phyloP scores from a whole-genome alignment of 2,797 vertebrate species.

The Sciaenops ocellatus region DNA sequence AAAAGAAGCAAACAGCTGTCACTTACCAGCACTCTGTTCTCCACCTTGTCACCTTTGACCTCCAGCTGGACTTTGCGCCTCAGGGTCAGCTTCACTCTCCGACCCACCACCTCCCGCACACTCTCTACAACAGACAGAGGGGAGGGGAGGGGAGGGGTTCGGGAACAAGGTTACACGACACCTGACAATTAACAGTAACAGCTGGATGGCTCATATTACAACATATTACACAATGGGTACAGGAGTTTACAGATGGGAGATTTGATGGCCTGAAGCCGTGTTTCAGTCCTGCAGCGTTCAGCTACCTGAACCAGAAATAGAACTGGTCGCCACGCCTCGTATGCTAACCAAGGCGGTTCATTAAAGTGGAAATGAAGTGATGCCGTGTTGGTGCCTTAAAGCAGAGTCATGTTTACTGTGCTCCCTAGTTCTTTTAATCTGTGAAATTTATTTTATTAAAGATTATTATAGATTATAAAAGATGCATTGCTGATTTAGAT shows the following conservation, averaged over 20 bases:
- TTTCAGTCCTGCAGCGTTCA: neutral
- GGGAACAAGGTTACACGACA: slow-evolving; percentile 6
- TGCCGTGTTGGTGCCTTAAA: neutral
- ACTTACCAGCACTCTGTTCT: slow-evolving; percentile 94
- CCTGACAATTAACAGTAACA: neutral
- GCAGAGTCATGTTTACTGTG: neutral
- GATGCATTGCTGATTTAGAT: neutral
- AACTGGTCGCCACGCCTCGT: neutral
- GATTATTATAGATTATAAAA: no score
- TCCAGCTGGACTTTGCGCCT: slow-evolving; percentile 93
- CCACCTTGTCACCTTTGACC: slow-evolving; percentile 93
- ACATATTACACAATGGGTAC: neutral
- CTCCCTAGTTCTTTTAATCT: no score
- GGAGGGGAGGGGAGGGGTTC: no score
- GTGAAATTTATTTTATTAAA: no score
- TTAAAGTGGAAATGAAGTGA: neutral
- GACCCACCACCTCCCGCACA: slow-evolving; percentile 92
- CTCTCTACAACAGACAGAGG: slow-evolving; percentile 85
- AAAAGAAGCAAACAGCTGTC: neutral
- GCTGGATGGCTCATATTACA: slow-evolving; percentile 5
- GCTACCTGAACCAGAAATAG: neutral
- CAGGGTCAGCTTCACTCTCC: slow-evolving; percentile 90
- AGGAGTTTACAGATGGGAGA: neutral
- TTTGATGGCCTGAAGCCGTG: neutral
- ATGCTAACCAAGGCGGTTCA: neutral